Evolutionary conservation across 2,113 vertebrate species (phyloP).

Genomic region (Mixornis gularis): DNA sequence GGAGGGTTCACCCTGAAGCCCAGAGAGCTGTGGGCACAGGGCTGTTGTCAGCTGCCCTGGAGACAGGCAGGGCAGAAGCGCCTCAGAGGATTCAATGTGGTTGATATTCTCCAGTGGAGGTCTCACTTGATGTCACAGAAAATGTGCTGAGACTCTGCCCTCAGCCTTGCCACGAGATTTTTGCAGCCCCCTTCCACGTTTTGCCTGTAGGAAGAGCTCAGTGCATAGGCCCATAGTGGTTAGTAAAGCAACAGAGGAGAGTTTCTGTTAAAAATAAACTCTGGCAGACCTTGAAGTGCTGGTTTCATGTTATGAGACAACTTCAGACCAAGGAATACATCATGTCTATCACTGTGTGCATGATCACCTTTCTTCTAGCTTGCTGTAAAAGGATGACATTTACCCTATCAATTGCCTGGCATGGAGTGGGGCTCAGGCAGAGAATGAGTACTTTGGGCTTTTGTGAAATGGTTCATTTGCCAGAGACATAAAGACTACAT

Average conservation of each 20-base stretch:
- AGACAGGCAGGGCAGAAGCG: background rate
- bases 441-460: background rate
- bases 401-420: background rate
- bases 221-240: background rate
- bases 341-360: background rate
- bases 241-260: background rate
- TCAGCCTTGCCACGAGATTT: background rate
- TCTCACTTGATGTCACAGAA: rapidly evolving
- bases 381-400: background rate
- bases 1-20: background rate
- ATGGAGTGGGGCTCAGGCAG: background rate
- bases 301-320: background rate
- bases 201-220: background rate
- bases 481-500: background rate
- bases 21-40: rapidly evolving
- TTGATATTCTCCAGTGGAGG: background rate
- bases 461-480: background rate
- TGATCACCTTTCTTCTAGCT: background rate
- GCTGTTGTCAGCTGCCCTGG: background rate
- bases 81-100: background rate
- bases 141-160: background rate
- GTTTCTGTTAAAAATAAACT: background rate
- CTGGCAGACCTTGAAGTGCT: background rate
- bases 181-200: background rate
- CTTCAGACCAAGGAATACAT: background rate